phyloP scores from a whole-genome alignment of 1,140 invertebrate genomes.

The Eumaeus atala region DNA sequence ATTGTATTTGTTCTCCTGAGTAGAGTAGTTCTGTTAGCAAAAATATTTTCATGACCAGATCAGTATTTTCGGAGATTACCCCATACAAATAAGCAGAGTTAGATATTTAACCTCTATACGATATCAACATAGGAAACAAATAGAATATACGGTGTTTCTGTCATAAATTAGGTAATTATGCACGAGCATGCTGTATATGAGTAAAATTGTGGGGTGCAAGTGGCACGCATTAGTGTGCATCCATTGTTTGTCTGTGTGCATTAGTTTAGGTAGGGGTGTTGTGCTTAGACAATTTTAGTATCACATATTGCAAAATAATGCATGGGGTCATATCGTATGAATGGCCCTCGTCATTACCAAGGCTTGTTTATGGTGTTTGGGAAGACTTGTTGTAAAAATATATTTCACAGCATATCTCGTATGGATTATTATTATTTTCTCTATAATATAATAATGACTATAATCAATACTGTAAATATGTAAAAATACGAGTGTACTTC shows the following conservation, averaged over 20 bases:
- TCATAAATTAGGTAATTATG: constrained; percentile 20
- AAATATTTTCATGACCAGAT: no score
- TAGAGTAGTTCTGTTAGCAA: no score
- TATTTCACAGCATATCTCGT: no score
- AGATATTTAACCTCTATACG: no score
- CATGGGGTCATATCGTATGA: constrained; percentile 47
- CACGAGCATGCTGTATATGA: constrained; percentile 37
- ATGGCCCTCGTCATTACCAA: constrained; percentile 20
- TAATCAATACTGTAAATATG: no score
- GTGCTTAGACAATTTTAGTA: constrained; percentile 69
- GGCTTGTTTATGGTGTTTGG: constrained; percentile 37
- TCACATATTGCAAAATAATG: constrained; percentile 62
- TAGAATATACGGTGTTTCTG: neutral
- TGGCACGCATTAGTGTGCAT: constrained; percentile 34
- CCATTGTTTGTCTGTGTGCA: constrained; percentile 29
- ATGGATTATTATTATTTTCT: no score
- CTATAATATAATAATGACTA: no score
- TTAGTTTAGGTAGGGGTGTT: constrained; percentile 56
- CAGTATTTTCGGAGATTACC: no score
- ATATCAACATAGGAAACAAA: no score
- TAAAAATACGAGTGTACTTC: no score
- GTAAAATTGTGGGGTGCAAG: constrained; percentile 44
- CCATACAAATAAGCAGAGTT: no score
- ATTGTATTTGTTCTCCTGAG: no score
- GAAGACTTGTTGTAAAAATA: constrained; percentile 16